A percentile compares a stretch with the other conserved stretches of the same genome.
These are phyloP conservation scores for Azorinus chamasolen DNA, from an alignment of 2,888 invertebrate species.

Conservation along the genomic window DNA sequence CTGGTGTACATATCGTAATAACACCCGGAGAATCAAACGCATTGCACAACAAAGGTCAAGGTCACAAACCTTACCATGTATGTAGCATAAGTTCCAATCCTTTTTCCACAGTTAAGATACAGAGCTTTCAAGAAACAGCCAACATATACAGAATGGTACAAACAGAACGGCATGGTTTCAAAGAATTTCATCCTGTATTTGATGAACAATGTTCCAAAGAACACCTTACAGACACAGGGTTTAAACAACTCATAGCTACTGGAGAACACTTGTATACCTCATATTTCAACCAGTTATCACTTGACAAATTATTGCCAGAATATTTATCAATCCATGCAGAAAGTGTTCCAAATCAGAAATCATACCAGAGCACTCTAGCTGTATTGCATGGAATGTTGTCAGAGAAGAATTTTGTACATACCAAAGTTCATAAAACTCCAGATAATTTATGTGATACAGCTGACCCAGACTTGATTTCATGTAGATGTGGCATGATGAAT, in stretches of 20 bases:
- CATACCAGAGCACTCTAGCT: conserved; percentile 64
- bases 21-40: conserved; percentile 43
- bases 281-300: conserved; percentile 26
- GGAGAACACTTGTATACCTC: conserved; percentile 39
- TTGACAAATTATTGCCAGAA: conserved; percentile 30
- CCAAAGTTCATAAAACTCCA: conserved; percentile 55
- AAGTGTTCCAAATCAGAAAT: conserved; percentile 16
- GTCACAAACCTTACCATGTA: conserved; percentile 11
- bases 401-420: conserved; percentile 66
- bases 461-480: conserved; percentile 11
- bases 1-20: conserved; percentile 44
- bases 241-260: conserved; percentile 42
- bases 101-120: conserved; percentile 15
- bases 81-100: conserved; percentile 25
- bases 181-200: conserved; percentile 41
- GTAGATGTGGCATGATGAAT: conserved; percentile 35
- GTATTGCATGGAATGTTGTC: conserved; percentile 70
- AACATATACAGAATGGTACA: conserved; percentile 30
- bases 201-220: conserved; percentile 16
- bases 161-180: conserved; percentile 46
- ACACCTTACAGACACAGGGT: conserved; percentile 45
- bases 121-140: conserved; percentile 16
- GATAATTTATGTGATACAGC: conserved; percentile 54
- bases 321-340: conserved; percentile 39
- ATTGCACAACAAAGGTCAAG: conserved; percentile 24